These are phyloP conservation scores for Norana najaformis DNA, from an alignment of 2,888 invertebrate species.

Conservation along the genomic window DNA sequence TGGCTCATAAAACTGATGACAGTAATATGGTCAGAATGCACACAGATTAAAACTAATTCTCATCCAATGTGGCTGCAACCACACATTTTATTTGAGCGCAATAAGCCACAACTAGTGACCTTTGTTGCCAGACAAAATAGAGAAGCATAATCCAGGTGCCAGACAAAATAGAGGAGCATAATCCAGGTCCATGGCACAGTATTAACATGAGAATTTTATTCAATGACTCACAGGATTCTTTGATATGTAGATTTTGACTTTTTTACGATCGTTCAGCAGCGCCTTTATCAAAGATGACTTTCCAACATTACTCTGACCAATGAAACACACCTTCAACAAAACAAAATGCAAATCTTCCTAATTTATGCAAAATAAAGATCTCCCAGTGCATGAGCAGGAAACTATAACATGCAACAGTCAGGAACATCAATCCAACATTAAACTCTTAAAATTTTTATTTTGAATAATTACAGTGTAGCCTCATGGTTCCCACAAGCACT, in stretches of 20 bases:
- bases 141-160: background rate
- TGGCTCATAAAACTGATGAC: background rate
- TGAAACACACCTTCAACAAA: conserved; percentile 54
- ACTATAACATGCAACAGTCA: background rate
- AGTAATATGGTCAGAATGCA: background rate
- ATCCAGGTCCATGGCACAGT: background rate
- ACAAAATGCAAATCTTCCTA: background rate
- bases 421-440: background rate
- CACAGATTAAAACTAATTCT: background rate
- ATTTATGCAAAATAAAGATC: background rate
- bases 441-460: background rate
- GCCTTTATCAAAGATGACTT: conserved; percentile 57
- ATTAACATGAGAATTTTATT: background rate
- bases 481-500: background rate
- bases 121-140: background rate
- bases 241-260: conserved; percentile 48
- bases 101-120: background rate
- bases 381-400: background rate
- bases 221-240: conserved; percentile 54
- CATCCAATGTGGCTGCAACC: background rate
- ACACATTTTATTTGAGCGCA: background rate
- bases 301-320: conserved; percentile 60
- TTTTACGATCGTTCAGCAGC: conserved; percentile 49
- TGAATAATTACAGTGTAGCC: background rate
- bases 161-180: background rate